Percentiles rank a stretch among this genome's conserved stretches.
Conservation (phyloP, 2,113 vertebrate species). For the Labrus mixtus region DNA sequence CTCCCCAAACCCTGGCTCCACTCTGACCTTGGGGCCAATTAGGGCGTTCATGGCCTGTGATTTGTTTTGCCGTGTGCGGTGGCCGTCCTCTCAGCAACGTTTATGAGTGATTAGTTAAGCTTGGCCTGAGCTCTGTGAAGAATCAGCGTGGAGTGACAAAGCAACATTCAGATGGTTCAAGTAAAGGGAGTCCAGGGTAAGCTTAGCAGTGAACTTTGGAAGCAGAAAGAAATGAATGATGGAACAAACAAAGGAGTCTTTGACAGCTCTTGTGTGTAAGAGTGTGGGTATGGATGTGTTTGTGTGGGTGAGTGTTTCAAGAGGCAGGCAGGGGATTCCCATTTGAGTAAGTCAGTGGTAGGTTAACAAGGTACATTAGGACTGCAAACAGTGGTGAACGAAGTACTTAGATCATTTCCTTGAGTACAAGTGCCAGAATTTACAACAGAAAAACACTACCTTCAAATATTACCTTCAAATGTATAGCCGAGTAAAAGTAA, state of each 20-base stretch:
- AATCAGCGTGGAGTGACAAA: constrained; percentile 75
- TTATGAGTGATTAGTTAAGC: constrained; percentile 82
- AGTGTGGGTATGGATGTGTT: constrained; percentile 12
- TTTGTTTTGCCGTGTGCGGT: constrained; percentile 70
- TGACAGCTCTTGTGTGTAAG: constrained; percentile 59
- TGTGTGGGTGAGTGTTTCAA: constrained; percentile 5
- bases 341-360: constrained; percentile 51
- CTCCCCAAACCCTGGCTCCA: constrained; percentile 40
- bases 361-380: constrained; percentile 41
- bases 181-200: constrained; percentile 64
- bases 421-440: neutral
- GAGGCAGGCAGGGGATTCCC: constrained; percentile 59
- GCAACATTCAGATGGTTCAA: constrained; percentile 71
- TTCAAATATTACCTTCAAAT: no score
- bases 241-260: constrained; percentile 71
- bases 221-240: constrained; percentile 66
- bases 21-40: constrained; percentile 74
- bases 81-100: constrained; percentile 76
- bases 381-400: constrained; percentile 27
- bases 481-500: no score
- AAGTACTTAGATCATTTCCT: constrained; percentile 16
- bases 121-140: constrained; percentile 76
- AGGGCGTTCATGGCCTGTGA: constrained; percentile 65
- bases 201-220: constrained; percentile 75
- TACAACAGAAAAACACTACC: no score